phyloP scores from a whole-genome alignment of 2,888 invertebrate genomes.

The Pachycephus smyrnensis region DNA sequence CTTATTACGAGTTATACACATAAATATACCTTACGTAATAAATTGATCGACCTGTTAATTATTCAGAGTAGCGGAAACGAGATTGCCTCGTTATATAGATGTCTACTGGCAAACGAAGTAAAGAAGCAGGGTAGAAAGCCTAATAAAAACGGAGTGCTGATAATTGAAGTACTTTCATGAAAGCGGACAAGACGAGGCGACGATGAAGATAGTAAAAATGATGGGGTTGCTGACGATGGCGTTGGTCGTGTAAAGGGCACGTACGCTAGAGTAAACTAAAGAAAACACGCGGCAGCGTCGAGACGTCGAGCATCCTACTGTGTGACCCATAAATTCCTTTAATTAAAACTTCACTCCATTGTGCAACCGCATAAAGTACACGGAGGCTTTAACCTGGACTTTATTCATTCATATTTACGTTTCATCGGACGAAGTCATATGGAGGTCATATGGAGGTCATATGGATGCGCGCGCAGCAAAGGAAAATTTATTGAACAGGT shows the following conservation, averaged over 20 bases:
- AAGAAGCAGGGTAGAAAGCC: not conserved
- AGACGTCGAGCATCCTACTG: conserved; percentile 30
- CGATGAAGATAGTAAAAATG: not conserved
- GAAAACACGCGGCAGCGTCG: conserved; percentile 34
- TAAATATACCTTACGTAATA: not conserved
- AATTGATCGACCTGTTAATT: not conserved
- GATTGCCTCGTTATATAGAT: not conserved
- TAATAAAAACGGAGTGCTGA: not conserved
- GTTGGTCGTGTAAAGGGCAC: not conserved
- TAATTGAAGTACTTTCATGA: not conserved
- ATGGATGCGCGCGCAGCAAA: not conserved
- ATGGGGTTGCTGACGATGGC: not conserved
- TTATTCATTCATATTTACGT: conserved; percentile 42
- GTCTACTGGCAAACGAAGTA: not conserved
- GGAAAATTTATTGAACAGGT: not conserved
- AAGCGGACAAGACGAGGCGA: not conserved
- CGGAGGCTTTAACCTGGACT: conserved; percentile 15
- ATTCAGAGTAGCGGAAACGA: not conserved
- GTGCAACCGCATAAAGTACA: conserved; percentile 33
- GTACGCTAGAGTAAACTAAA: conserved; percentile 19
- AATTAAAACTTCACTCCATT: conserved; percentile 46
- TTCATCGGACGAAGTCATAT: too few species aligned
- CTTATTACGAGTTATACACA: not conserved
- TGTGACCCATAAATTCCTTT: conserved; percentile 47
- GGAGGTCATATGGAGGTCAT: too few species aligned